These are phyloP conservation scores for Miniopterus natalensis DNA, from an alignment of 2,113 vertebrate species.

Conservation along the genomic window DNA sequence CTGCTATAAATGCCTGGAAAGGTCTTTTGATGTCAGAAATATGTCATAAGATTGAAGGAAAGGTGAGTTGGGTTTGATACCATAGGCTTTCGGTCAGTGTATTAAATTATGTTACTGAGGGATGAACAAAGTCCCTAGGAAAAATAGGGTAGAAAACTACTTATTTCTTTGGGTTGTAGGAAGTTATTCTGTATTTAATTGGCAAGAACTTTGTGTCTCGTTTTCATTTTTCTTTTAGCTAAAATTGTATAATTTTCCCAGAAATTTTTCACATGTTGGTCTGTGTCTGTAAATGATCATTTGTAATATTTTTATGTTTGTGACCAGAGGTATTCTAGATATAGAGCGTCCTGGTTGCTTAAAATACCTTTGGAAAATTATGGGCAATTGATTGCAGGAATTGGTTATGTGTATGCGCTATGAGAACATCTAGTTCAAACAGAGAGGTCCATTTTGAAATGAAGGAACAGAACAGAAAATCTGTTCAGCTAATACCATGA, in stretches of 20 bases:
- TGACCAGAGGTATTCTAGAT: slow-evolving; percentile 29
- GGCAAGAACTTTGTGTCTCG: background rate
- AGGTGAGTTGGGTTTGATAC: background rate
- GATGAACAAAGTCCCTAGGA: background rate
- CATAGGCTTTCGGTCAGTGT: background rate
- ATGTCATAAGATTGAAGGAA: background rate
- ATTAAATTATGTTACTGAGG: background rate
- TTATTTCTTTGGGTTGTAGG: background rate
- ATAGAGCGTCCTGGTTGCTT: slow-evolving; percentile 9
- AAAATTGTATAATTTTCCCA: slow-evolving; percentile 15
- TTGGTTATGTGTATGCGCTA: background rate
- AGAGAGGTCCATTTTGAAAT: slow-evolving; percentile 9
- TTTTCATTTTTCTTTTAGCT: slow-evolving; percentile 49
- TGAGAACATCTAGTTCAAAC: slow-evolving; percentile 26
- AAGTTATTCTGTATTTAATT: slow-evolving; percentile 7
- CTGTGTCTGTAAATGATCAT: background rate
- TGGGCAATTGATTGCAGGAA: background rate
- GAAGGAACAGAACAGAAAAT: background rate
- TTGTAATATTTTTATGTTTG: slow-evolving; percentile 43
- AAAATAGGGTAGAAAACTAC: background rate
- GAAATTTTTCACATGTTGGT: background rate
- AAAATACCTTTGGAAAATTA: slow-evolving; percentile 33
- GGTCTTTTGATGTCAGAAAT: background rate
- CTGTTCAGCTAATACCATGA: background rate
- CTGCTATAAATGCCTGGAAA: background rate